Base-by-base conservation (phyloP, 2,797 vertebrate genomes). In the Ataeniobius toweri region DNA sequence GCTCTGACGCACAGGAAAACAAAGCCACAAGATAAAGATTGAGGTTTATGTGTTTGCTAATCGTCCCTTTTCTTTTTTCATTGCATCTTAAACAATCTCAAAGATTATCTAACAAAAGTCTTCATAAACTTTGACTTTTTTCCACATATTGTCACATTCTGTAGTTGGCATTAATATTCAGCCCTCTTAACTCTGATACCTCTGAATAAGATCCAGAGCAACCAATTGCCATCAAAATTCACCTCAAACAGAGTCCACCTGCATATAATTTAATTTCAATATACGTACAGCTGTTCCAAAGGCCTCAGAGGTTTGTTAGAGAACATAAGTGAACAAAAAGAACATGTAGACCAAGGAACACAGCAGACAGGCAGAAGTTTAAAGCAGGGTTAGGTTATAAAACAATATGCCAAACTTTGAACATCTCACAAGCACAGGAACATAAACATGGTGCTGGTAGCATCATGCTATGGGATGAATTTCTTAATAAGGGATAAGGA, bases 1-100 rank as follows among this genome's bases (percentile, higher is more conserved):
- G 94, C 90, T 98, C 98, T 99, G 92, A 5, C 18, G 71, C 65
- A 75, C 59, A 72, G 12, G 16, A 86, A 26, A 0, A 51, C 5
- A 59, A 14, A 44, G 59, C 28, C 59, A 18, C 14, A 31, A 31
- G 28, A 26, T 26, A n/a, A 69, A 69, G 41, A 46, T 8, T 13
- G 67, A 16, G 2, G 44, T 4, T 68, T 0, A 3, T 7, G 2
- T n/a, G 41, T 26, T 26, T 26, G 39, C 3, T 3, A 26, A 26
- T n/a, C 12, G 14, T 69, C 41, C 24, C 4, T n/a, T 24, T 44
- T 68, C 22, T 12, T n/a, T 16, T 53, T 69, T 69, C 13, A n/a
- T 26, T 41, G 5, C 24, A 14, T 6, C 22, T n/a, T 68, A 13
- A 28, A 74, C n/a, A 46, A 80, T 73, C 31, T 72, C 31, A 31